Percentiles rank a stretch among this genome's conserved stretches.
phyloP scores from a whole-genome alignment of 2,888 invertebrate genomes.

The Aphodius granarius region DNA sequence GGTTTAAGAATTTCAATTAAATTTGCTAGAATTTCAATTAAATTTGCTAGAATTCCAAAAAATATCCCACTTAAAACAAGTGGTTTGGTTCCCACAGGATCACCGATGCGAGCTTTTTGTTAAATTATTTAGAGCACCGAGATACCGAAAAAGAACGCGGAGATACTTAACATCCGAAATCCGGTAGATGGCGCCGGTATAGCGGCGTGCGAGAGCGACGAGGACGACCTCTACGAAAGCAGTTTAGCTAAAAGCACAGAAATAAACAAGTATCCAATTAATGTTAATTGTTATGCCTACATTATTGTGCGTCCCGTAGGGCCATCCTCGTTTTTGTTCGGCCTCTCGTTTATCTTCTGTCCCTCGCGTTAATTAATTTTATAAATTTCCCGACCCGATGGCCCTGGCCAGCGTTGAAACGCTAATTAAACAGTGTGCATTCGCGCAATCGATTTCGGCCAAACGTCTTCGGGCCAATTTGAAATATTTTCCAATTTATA shows the following conservation, averaged over 20 bases:
- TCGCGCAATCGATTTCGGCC: too few relatives aligned
- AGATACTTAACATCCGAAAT: neutral
- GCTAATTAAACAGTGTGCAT: neutral
- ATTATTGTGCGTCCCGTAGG: neutral
- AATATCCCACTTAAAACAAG: too few relatives aligned
- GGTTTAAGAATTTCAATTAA: neutral
- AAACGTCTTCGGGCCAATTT: too few relatives aligned
- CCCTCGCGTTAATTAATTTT: neutral
- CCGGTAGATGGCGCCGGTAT: too few relatives aligned
- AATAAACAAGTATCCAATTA: conserved; percentile 40
- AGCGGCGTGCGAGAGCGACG: neutral
- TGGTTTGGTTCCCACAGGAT: neutral
- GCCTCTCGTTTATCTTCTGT: neutral
- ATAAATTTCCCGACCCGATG: neutral
- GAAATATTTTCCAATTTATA: too few relatives aligned
- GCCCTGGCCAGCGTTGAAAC: neutral
- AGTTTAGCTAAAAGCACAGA: conserved; percentile 5
- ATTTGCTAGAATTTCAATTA: too few relatives aligned
- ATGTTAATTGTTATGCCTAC: conserved; percentile 37
- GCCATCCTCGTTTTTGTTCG: conserved; percentile 19
- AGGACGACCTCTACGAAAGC: neutral
- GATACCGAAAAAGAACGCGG: neutral
- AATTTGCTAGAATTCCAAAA: too few relatives aligned
- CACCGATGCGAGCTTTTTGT: neutral
- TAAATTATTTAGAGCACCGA: neutral